A percentile compares a stretch with the other conserved stretches of the same genome.
phyloP scores from a whole-genome alignment of 2,888 invertebrate genomes.

The Dione juno region DNA sequence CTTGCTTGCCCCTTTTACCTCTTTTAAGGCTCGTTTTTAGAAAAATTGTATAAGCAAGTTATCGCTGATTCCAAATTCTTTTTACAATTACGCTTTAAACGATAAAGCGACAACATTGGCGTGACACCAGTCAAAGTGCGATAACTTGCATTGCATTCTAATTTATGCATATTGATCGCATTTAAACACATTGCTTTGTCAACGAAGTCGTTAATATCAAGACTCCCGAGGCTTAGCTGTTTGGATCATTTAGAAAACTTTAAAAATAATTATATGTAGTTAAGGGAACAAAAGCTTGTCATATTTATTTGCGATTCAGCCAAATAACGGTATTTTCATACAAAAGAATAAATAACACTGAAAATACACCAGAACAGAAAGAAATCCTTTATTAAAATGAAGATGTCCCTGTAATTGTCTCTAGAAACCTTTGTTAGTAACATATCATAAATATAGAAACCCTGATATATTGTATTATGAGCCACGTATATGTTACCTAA shows the following conservation, averaged over 20 bases:
- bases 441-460: constrained; percentile 32
- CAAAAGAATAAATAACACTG: constrained; percentile 19
- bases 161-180: constrained; percentile 74
- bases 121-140: constrained; percentile 65
- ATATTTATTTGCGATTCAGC: constrained; percentile 71
- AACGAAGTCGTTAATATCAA: constrained; percentile 63
- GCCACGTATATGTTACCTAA: constrained; percentile 31
- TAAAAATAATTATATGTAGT: constrained; percentile 66
- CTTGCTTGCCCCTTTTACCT: constrained; percentile 84
- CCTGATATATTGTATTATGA: constrained; percentile 28
- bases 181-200: constrained; percentile 79
- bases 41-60: constrained; percentile 74
- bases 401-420: constrained; percentile 20
- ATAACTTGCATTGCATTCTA: constrained; percentile 79
- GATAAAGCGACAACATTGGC: constrained; percentile 63
- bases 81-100: constrained; percentile 51
- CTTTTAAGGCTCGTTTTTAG: constrained; percentile 82
- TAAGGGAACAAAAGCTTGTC: constrained; percentile 65
- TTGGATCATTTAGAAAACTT: constrained; percentile 43
- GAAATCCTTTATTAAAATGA: constrained; percentile 4
- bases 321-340: constrained; percentile 33
- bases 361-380: constrained; percentile 29
- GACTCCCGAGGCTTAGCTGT: constrained; percentile 72
- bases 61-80: constrained; percentile 76
- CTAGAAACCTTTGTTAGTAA: constrained; percentile 30